Evolutionary conservation across 2,888 invertebrate genomes (phyloP), one percentile per base, ranked within the genome.

Genomic region (Tiliacea aurago): DNA sequence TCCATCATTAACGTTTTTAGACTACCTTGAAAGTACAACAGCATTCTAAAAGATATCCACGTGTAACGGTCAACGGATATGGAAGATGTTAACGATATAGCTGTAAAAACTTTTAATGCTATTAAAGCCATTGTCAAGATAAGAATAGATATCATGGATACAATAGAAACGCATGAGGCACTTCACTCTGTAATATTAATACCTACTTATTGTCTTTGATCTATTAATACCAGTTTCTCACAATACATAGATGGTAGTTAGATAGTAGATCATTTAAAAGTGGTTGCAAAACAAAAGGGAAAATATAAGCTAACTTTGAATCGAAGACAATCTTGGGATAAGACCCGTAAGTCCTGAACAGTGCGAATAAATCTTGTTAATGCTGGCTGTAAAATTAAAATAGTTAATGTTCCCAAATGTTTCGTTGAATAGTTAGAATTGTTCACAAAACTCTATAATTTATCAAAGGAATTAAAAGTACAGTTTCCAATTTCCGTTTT

Each of bases 111-210:
- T 37, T 61, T 55, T 61, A 79, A 33, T 37, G 28, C n/a, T 66
- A 61, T 71, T 61, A 61, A 51, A 56, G 1, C 59, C 51, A 71
- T 71, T 80, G 72, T 77, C 18, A 33, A 18, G 47, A 67, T 81
- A 77, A 59, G 33, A 82, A 68, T 77, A 80, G 59, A 77, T 59
- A 61, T 28, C n/a, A 53, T 53, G 43, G 18, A n/a, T n/a, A 47
- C 64, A 77, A 77, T 77, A 45, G 66, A 59, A 56, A 56, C 5
- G 37, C 55, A 64, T 51, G 70, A 49, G 15, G 37, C 28, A 63
- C 41, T 45, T 74, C 37, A 66, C 13, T 49, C 23, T 23, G 23
- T 59, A 53, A 49, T 49, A 56, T 59, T 13, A 62, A 62, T 53
- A 53, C 13, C 47, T 73, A 51, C 13, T 51, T 62, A 43, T 51